Evolutionary conservation across 1,140 invertebrate species (phyloP).

Genomic region (Drosophila fuyamai): DNA sequence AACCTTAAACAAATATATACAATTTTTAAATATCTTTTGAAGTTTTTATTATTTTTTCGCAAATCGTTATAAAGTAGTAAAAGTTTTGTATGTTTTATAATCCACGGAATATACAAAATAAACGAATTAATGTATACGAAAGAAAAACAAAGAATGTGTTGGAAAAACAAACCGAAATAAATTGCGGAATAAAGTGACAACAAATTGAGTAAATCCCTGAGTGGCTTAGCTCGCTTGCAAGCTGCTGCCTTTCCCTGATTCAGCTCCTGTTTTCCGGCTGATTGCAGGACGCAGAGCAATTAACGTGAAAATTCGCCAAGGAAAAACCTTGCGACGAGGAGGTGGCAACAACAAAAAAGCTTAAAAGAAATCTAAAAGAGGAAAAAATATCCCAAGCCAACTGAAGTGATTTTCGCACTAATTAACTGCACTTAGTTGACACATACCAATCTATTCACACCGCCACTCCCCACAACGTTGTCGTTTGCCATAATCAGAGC

Average conservation of each 20-base stretch:
- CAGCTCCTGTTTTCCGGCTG: conserved; percentile 52
- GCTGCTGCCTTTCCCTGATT: conserved; percentile 21
- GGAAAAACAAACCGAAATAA: conserved; percentile 20
- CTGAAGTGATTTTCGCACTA: conserved; percentile 83
- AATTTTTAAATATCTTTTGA: not conserved
- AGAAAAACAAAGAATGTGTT: conserved; percentile 3
- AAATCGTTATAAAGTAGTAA: no score
- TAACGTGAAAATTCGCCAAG: conserved; percentile 78
- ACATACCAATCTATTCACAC: conserved; percentile 81
- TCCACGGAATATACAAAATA: not conserved
- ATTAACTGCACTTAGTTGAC: conserved; percentile 83
- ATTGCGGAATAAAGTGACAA: conserved; percentile 48
- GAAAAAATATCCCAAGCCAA: conserved; percentile 73
- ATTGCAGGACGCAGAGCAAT: conserved; percentile 71
- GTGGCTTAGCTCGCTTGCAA: conserved; percentile 62
- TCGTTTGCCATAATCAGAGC: conserved; percentile 75
- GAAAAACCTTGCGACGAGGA: conserved; percentile 44
- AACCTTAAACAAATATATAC: not conserved
- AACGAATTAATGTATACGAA: conserved; percentile 6
- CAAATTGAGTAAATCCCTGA: conserved; percentile 74
- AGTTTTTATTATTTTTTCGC: not conserved
- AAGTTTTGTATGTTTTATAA: not conserved
- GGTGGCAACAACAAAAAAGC: conserved; percentile 23
- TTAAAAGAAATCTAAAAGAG: conserved; percentile 32
- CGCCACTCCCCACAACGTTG: conserved; percentile 26